Evolutionary conservation across 92 coral and sea anemone species (phyloP).

Genomic region (Phymanthus crucifer): DNA sequence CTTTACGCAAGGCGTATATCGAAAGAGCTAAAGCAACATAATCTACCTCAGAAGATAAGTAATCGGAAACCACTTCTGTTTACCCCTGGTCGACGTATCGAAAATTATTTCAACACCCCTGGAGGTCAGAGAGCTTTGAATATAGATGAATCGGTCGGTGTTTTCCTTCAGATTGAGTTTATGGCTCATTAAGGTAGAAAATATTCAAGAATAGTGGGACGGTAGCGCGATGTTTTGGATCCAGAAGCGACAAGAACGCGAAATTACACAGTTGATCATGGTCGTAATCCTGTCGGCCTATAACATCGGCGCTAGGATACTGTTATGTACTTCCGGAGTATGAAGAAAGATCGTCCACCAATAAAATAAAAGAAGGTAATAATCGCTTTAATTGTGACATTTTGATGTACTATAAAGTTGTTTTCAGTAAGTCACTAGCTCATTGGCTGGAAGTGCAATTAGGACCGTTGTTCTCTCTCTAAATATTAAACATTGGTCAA

Average conservation of each 20-base stretch:
- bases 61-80: conserved; percentile 55
- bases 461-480: background rate
- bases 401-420: conserved; percentile 21
- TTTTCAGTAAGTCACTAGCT: conserved; percentile 16
- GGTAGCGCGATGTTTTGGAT: background rate
- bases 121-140: conserved; percentile 29
- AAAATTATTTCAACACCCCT: conserved; percentile 54
- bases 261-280: background rate
- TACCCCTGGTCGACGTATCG: conserved; percentile 46
- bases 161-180: background rate
- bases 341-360: conserved; percentile 21
- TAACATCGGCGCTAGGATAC: conserved; percentile 4
- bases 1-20: conserved; percentile 30
- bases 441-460: conserved; percentile 12
- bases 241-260: background rate
- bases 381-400: conserved; percentile 32
- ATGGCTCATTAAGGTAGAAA: background rate
- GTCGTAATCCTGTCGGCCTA: background rate
- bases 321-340: conserved; percentile 27
- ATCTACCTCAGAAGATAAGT: conserved; percentile 44
- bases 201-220: background rate
- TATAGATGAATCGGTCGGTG: conserved; percentile 8
- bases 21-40: conserved; percentile 35
- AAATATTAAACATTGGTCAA: background rate
- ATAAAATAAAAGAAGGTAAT: conserved; percentile 28